These are phyloP conservation scores for Athalia circularis DNA, from an alignment of 2,888 invertebrate genomes.

Conservation along the genomic window DNA sequence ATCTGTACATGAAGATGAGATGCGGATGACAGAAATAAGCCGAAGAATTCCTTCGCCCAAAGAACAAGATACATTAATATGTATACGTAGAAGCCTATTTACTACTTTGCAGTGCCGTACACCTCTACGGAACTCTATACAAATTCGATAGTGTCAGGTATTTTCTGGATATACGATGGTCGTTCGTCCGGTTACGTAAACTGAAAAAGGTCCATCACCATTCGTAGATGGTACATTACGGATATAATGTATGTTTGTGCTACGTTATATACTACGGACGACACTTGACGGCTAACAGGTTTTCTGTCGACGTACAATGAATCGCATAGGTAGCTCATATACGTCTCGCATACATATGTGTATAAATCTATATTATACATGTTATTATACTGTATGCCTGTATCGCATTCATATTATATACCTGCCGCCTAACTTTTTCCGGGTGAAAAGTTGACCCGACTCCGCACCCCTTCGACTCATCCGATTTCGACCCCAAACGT, in stretches of 20 bases:
- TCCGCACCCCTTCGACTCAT: slow-evolving; percentile 11
- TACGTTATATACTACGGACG: background rate
- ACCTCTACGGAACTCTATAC: slow-evolving; percentile 14
- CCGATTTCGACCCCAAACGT: background rate
- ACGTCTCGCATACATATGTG: background rate
- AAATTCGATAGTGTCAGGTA: slow-evolving; percentile 15
- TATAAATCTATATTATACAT: background rate
- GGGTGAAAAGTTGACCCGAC: slow-evolving; percentile 20
- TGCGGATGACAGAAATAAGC: background rate
- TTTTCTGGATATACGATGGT: slow-evolving; percentile 12
- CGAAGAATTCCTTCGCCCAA: background rate
- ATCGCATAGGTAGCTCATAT: background rate
- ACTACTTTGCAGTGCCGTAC: background rate
- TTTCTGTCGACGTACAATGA: slow-evolving; percentile 25
- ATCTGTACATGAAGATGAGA: slow-evolving; percentile 7
- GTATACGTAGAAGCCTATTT: background rate
- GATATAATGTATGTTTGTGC: background rate
- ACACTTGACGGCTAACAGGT: slow-evolving; percentile 23
- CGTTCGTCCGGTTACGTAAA: slow-evolving; percentile 22
- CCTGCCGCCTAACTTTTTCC: background rate
- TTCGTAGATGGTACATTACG: background rate
- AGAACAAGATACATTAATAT: slow-evolving; percentile 23
- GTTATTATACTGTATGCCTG: background rate
- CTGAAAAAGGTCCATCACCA: slow-evolving; percentile 5
- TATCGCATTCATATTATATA: background rate